Conservation (phyloP, 2,113 vertebrate species). For the Protobothrops flavoviridis region DNA sequence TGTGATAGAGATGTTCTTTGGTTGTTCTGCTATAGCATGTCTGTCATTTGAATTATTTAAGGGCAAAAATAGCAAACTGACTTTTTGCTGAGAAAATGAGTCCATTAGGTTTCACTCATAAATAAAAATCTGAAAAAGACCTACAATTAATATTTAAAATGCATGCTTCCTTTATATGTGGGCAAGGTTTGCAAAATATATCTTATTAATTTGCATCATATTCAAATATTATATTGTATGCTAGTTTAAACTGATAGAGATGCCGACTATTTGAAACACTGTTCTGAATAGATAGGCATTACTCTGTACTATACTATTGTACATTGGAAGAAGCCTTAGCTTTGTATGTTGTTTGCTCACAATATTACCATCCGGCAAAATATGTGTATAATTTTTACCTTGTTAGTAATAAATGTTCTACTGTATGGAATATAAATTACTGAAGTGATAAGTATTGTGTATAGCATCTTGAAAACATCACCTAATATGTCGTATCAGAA, state of each 20-base stretch:
- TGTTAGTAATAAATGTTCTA: neutral
- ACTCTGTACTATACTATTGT: neutral
- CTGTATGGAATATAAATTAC: neutral
- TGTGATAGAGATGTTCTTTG: neutral
- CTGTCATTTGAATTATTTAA: neutral
- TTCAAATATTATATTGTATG: neutral
- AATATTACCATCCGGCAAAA: neutral
- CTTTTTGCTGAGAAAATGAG: neutral
- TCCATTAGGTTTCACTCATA: neutral
- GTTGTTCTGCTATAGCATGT: neutral
- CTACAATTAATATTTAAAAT: neutral
- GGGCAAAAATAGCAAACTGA: accelerated
- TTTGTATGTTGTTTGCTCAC: neutral
- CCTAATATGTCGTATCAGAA: neutral
- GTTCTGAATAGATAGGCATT: neutral
- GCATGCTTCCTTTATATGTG: neutral
- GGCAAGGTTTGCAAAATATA: neutral
- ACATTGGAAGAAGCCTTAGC: neutral
- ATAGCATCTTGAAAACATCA: neutral
- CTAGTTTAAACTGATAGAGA: neutral
- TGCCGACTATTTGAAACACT: neutral
- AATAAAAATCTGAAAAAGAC: neutral
- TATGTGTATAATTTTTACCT: neutral
- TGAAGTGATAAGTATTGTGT: neutral
- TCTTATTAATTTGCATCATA: neutral